Conservation (phyloP, 2,888 invertebrate genomes). For the Mycalesis mineus region DNA sequence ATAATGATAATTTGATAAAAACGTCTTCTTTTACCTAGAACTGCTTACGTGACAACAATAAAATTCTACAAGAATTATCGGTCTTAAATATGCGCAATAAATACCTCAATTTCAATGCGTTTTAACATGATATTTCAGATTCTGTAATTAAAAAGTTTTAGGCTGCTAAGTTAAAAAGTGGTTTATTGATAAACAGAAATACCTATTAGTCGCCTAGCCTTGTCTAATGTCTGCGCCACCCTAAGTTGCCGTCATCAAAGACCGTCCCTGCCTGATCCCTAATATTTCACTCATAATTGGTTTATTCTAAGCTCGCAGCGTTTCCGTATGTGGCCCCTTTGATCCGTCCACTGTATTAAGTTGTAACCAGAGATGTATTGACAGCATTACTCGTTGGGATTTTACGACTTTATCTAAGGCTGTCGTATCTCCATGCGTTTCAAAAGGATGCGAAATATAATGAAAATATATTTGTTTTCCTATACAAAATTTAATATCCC, state of each 20-base stretch:
- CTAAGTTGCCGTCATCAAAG: conserved; percentile 67
- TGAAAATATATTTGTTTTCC: neutral
- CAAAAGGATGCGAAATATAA: conserved; percentile 3
- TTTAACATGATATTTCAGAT: too few relatives aligned
- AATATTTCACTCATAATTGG: conserved; percentile 79
- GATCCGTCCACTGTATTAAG: conserved; percentile 75
- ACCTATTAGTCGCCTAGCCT: neutral
- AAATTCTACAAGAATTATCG: too few relatives aligned
- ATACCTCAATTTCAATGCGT: too few relatives aligned
- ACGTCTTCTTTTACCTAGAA: too few relatives aligned
- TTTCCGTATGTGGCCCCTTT: conserved; percentile 72
- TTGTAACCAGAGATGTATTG: conserved; percentile 69
- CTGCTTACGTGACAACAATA: too few relatives aligned
- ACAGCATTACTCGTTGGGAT: conserved; percentile 65
- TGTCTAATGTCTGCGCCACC: conserved; percentile 19
- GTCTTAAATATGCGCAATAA: too few relatives aligned
- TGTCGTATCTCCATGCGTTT: conserved; percentile 47
- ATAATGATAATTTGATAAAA: too few relatives aligned
- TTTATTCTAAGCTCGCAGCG: conserved; percentile 75
- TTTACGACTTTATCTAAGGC: conserved; percentile 59
- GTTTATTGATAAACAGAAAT: too few relatives aligned
- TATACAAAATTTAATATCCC: neutral
- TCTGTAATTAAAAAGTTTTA: too few relatives aligned
- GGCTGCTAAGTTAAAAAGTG: too few relatives aligned
- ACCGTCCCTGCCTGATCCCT: conserved; percentile 70